Evolutionary conservation across 2,797 vertebrate species (phyloP), one percentile per base, ranked within the genome.

Genomic region (Coendou prehensilis): DNA sequence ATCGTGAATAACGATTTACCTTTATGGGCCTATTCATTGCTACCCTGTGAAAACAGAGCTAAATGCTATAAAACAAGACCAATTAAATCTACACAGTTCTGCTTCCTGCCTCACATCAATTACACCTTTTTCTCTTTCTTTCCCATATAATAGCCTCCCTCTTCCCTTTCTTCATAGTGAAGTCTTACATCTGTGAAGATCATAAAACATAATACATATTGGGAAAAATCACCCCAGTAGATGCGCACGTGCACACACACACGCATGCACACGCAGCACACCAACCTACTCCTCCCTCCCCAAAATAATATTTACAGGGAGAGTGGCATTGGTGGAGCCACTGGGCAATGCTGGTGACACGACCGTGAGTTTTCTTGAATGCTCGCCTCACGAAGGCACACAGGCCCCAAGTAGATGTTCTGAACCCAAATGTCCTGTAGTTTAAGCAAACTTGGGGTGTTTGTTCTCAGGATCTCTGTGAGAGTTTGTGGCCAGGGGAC

Each of bases 1-100:
- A 84, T 23, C 83, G 87, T 82, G 92, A 97, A 93, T 9, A 14
- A 28, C 2, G 28, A 78, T 45, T 91, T 69, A 95, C 94, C 81
- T 96, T 97, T 56, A 33, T 88, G 37, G 7, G 5, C 26, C 0
- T 0, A 18, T 87, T 94, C 96, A 75, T 92, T 89, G 30, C 69
- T 89, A 81, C 64, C 33, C 82, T 0, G 0, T 50, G 94, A 97
- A 97, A 93, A 85, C 56, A 97, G 7, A 91, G 71, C n/a, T 26
- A 78, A 93, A 54, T 1, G 41, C 18, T 9, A 20, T 93, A 93
- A 98, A 98, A 95, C 22, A 30, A 86, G 64, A 50, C 89, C 95
- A 91, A 87, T 75, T 56, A 97, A 5, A 33, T 96, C 80, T 69
- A 82, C 61, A 82, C 54, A 93, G 90, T 90, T 91, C 96, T 96